Evolutionary conservation across 2,888 invertebrate species (phyloP), one percentile per base, ranked within the genome.

Genomic region (Meta bourneti): DNA sequence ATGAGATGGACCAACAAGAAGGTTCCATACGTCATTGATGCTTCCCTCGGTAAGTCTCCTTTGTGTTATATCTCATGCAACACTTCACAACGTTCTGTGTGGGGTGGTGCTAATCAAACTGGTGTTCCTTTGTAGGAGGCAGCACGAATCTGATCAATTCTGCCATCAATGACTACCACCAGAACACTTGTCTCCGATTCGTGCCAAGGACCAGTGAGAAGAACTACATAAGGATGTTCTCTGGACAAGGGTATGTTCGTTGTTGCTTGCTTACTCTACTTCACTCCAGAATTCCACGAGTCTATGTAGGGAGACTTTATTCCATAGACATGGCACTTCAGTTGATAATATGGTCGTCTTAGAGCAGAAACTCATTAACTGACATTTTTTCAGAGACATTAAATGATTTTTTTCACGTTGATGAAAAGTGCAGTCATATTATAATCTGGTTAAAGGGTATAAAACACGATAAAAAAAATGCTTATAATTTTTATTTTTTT

Each of bases 171-270:
- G 86, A 93, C 16, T 93, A 92, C 82, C 92, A 93, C 69, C 13
- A 71, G 70, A 81, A 86, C 34, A 93, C 93, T 54, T 93, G 93
- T 69, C 48, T 93, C 54, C 51, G 84, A 71, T 93, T 93, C 80
- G 89, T 91, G 20, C 90, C 89, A 61, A 83, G 91, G 34, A 92
- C 90, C 13, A 82, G 52, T 19, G 89, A 93, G 51, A 78, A 34
- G 19, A 85, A 93, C 74, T 92, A 93, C 75, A 77, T 93, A 51
- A 89, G 71, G 78, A 54, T 93, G n/a, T 85, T 93, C 84, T 20
- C 34, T 16, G 90, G 84, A 48, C 84, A 93, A 54, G 93, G 93
- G 90, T 89, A 19, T 34, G 86, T 69, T 48, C 16, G 19, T 6
- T 0, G 34, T 34, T 34, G 34, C 34, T 34, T 34, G 34, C 34